These are phyloP conservation scores for Mimumesa dahlbomi DNA, from an alignment of 2,888 invertebrate genomes.

Conservation along the genomic window DNA sequence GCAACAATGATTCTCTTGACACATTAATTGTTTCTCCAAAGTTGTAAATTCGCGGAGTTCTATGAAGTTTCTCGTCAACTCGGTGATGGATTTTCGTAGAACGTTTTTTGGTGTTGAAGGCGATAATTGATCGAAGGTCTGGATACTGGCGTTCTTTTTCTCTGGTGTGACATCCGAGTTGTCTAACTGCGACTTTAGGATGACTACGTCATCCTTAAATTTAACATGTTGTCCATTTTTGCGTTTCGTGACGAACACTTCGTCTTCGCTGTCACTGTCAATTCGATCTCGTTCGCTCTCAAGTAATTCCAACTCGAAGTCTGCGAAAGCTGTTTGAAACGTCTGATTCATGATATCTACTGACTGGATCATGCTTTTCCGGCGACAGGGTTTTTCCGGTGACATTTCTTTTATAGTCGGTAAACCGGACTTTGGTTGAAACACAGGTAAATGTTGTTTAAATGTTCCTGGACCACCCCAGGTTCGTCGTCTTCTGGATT, in stretches of 20 bases:
- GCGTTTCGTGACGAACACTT: conserved; percentile 34
- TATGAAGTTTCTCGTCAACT: conserved; percentile 82
- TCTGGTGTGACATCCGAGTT: conserved; percentile 71
- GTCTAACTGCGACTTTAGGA: conserved; percentile 4
- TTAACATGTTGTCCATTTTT: conserved; percentile 29
- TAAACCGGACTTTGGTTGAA: conserved; percentile 34
- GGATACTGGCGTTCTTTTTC: conserved; percentile 31
- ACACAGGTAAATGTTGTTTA: conserved; percentile 32
- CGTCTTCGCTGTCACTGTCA: conserved; percentile 44
- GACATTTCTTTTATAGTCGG: conserved; percentile 65
- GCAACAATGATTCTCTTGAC: conserved; percentile 15
- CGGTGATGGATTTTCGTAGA: conserved; percentile 78
- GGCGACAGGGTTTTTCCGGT: conserved; percentile 25
- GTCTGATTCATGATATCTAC: conserved; percentile 56
- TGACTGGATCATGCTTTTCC: conserved; percentile 67
- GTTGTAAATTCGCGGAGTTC: conserved; percentile 83
- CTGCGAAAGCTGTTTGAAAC: conserved; percentile 72
- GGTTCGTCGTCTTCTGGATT: conserved; percentile 72
- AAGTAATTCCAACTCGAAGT: conserved; percentile 79
- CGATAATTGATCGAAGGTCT: conserved; percentile 28
- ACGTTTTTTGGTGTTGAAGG: conserved; percentile 73
- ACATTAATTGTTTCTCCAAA: conserved; percentile 82
- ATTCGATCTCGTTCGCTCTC: conserved; percentile 66
- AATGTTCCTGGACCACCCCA: conserved; percentile 71
- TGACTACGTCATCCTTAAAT: conserved; percentile 41